Base-by-base conservation (phyloP, 2,113 vertebrate species). In the Pica pica region DNA sequence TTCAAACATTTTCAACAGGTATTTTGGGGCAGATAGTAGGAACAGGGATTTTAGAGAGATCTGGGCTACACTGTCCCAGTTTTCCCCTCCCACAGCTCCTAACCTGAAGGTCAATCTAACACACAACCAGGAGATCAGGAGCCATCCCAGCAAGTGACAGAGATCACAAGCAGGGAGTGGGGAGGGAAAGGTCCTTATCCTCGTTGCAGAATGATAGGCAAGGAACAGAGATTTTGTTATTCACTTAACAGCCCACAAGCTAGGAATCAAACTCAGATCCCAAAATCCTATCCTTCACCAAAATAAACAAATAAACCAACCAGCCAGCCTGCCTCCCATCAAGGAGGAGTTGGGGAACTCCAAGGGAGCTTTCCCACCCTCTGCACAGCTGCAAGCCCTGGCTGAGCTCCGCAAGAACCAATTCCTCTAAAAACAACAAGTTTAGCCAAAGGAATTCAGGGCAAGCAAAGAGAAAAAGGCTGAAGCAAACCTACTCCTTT, bases 381-480 rank as follows among this genome's bases (percentile, higher is more conserved):
- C 71, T 1, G 1, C 75, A 77, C 21, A 74, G 88, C 83, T 6
- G 2, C 80, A 46, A 52, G 35, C 47, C 33, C 69, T 63, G 64
- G 89, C 86, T 78, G 60, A 91, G 65, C 87, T 74, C 89, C 0
- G 0, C 7, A 0, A 83, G 47, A 90, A 52, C 92, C 71, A 42
- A 16, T 70, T 92, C 76, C 67, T 92, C 33, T 11, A 0, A 56
- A 41, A 75, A 90, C 87, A 90, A 76, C 31, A 55, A 73, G 64
- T 81, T 93, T 57, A 86, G 68, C 68, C 83, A 89, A 87, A 93
- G 60, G 64, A 88, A 78, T 92, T 77, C 59, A 42, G 18, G 42
- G 33, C 35, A 50, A 94, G 76, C 39, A 42, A 41, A 46, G 28
- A 11, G 47, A 70, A 78, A 67, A 49, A 81, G 35, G 19, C 73